Evolutionary conservation across 2,113 vertebrate species (phyloP).

Genomic region (Thryonomys swinderianus): DNA sequence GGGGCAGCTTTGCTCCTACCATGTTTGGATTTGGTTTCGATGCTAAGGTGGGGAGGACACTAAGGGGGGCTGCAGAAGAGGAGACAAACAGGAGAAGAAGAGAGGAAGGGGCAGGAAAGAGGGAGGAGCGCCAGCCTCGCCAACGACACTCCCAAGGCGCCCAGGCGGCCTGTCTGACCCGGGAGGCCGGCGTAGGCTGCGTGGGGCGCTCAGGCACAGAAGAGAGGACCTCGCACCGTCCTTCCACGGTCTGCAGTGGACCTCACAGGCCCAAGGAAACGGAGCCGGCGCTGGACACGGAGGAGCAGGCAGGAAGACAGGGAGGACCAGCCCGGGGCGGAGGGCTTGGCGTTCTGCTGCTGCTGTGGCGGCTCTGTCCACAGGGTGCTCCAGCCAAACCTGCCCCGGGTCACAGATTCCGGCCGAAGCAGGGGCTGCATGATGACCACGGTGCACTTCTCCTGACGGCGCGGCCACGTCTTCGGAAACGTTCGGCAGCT

Average conservation of each 20-base stretch:
- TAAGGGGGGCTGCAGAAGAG: background rate
- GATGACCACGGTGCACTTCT: too few species aligned
- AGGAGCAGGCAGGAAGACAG: background rate
- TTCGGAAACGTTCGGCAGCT: background rate
- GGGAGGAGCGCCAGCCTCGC: rapidly evolving
- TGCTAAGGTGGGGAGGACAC: background rate
- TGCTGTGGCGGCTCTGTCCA: rapidly evolving
- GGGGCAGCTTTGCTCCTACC: background rate
- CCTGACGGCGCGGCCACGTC: too few species aligned
- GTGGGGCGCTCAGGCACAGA: rapidly evolving
- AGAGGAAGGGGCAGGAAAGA: rapidly evolving
- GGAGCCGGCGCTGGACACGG: background rate
- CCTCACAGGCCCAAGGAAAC: background rate
- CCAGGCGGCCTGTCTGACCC: rapidly evolving
- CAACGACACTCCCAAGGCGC: background rate
- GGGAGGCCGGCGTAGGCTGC: rapidly evolving
- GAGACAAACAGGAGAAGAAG: background rate
- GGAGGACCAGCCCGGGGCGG: rapidly evolving
- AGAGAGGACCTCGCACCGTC: rapidly evolving
- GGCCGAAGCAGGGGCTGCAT: rapidly evolving
- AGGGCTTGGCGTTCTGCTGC: rapidly evolving
- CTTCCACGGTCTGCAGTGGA: background rate
- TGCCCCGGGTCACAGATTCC: rapidly evolving
- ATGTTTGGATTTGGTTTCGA: background rate
- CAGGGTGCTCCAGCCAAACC: rapidly evolving